Evolutionary conservation across 2,888 invertebrate genomes (phyloP), one percentile per base, ranked within the genome.

Genomic region (Molanna angustata): DNA sequence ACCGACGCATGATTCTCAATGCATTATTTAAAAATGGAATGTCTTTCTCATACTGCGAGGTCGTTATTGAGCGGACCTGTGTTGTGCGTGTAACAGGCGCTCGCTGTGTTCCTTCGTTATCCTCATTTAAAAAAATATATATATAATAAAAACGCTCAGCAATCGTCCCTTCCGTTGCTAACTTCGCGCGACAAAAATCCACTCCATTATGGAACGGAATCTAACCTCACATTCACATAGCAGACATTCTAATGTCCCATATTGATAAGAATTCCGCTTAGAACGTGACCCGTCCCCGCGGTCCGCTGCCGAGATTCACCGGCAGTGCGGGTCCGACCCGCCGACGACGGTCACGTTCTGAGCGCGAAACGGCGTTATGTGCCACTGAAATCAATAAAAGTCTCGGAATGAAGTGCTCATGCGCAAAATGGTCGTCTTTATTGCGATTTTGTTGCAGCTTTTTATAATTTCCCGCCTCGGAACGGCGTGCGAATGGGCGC

Each of bases 301-400:
- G n/a, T n/a, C n/a, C n/a, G n/a, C n/a, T n/a, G n/a, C n/a, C n/a
- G n/a, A n/a, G n/a, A n/a, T n/a, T n/a, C n/a, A n/a, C n/a, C n/a
- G n/a, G n/a, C n/a, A n/a, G n/a, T n/a, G n/a, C n/a, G n/a, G n/a
- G n/a, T n/a, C n/a, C n/a, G n/a, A n/a, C n/a, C n/a, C n/a, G n/a
- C n/a, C n/a, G n/a, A n/a, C n/a, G n/a, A n/a, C n/a, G n/a, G 43
- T 54, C 56, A 57, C 56, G 47, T 44, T 54, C 59, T 56, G 52
- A 56, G 51, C 69, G 66, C 71, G 72, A 73, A 76, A 78, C 72
- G 76, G 72, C 76, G 79, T 80, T 80, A 80, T 80, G 78, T 78
- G 80, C 81, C 80, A 80, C 81, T 80, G 81, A 80, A 82, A 82
- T 82, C 82, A 82, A 82, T 82, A 82, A 82, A 82, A 82, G 80